phyloP scores from a whole-genome alignment of 2,888 invertebrate species.

The Mythimna lalbum region DNA sequence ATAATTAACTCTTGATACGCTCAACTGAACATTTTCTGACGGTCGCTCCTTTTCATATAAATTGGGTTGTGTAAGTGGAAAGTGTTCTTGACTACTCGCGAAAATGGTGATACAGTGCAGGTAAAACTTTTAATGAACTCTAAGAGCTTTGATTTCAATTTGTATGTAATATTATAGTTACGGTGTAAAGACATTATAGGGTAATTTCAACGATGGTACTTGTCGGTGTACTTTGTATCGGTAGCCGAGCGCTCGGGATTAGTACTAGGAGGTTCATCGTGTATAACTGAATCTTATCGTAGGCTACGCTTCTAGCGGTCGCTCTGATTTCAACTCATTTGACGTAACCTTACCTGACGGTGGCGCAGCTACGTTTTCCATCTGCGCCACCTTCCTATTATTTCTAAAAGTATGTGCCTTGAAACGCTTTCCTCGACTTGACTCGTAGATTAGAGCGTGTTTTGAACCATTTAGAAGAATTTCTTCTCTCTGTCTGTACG shows the following conservation, averaged over 20 bases:
- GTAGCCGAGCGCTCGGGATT: slow-evolving; percentile 70
- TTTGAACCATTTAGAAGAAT: slow-evolving; percentile 89
- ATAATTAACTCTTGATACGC: slow-evolving; percentile 68
- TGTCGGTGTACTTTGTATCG: slow-evolving; percentile 55
- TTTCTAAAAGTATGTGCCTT: slow-evolving; percentile 91
- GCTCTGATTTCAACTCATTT: slow-evolving; percentile 82
- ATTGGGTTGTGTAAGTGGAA: slow-evolving; percentile 73
- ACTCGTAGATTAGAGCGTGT: slow-evolving; percentile 88
- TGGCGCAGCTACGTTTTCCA: slow-evolving; percentile 78
- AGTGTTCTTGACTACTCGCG: slow-evolving; percentile 74
- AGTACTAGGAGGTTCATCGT: slow-evolving; percentile 64
- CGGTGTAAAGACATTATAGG: slow-evolving; percentile 65
- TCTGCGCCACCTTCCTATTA: slow-evolving; percentile 84
- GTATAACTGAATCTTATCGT: slow-evolving; percentile 71
- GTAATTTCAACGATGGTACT: slow-evolving; percentile 59
- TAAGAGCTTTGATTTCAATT: slow-evolving; percentile 84
- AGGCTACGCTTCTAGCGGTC: slow-evolving; percentile 86
- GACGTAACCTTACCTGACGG: slow-evolving; percentile 76
- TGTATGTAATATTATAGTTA: slow-evolving; percentile 76
- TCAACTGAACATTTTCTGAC: slow-evolving; percentile 53
- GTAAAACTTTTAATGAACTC: slow-evolving; percentile 80
- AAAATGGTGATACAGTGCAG: slow-evolving; percentile 82
- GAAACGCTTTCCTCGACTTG: slow-evolving; percentile 89
- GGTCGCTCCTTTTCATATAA: slow-evolving; percentile 63
- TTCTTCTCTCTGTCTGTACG: slow-evolving; percentile 88